Percentiles rank a stretch among this genome's conserved stretches.
These are phyloP conservation scores for Pseudorectes ferrugineus DNA, from an alignment of 2,113 vertebrate genomes.

Conservation along the genomic window DNA sequence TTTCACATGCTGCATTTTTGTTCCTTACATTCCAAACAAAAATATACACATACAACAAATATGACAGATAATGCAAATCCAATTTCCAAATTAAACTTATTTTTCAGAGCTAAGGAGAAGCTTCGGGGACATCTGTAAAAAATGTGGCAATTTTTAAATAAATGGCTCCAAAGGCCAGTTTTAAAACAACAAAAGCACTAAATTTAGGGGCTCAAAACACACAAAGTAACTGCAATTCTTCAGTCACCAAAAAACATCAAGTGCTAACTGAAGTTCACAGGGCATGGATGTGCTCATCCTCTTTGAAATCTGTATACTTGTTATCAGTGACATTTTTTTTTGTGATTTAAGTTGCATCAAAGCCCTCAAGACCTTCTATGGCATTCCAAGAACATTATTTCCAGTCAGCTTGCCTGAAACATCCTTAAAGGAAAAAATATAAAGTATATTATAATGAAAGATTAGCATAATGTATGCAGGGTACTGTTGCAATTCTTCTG, in stretches of 20 bases:
- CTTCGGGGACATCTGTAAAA: not conserved
- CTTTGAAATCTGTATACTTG: not conserved
- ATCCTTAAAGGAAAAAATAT: not conserved
- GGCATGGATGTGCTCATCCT: not conserved
- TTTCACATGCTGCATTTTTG: not conserved
- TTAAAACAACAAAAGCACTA: not conserved
- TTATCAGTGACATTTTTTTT: not conserved
- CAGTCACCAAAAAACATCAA: not conserved
- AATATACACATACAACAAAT: not conserved
- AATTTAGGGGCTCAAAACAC: not conserved
- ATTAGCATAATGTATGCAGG: not conserved
- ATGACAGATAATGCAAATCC: not conserved
- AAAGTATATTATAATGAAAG: not conserved
- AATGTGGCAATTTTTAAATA: accelerated
- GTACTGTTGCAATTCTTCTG: not conserved
- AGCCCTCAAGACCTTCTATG: not conserved
- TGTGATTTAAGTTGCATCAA: not conserved
- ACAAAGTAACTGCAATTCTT: not conserved
- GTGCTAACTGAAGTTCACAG: not conserved
- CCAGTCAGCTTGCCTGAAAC: not conserved
- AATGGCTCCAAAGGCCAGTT: not conserved
- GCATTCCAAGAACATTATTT: not conserved
- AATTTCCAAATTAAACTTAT: not conserved
- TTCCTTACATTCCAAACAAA: not conserved
- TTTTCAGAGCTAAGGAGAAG: not conserved